Conservation (phyloP, 2,888 invertebrate genomes). For the Endomychus coccineus region DNA sequence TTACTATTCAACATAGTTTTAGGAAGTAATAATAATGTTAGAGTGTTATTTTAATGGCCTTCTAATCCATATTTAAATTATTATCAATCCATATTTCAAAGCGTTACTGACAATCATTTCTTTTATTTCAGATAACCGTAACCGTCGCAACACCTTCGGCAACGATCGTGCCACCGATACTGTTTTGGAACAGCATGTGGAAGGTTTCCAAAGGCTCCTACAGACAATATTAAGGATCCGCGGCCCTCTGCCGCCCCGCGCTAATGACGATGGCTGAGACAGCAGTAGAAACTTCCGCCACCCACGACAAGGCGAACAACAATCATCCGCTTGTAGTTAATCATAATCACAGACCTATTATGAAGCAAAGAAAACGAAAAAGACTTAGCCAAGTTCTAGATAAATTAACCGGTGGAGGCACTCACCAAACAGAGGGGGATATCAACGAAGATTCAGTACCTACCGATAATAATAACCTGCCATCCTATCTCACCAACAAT, state of each 20-base stretch:
- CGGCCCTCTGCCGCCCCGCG: conserved; percentile 51
- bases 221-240: conserved; percentile 40
- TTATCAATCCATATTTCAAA: neutral
- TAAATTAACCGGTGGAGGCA: conserved; percentile 51
- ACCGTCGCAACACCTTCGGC: too few species aligned
- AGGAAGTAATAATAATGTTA: too few species aligned
- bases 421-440: conserved; percentile 29
- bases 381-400: conserved; percentile 74
- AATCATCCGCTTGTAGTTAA: conserved; percentile 56
- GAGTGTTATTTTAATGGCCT: too few species aligned
- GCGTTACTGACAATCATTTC: conserved; percentile 1
- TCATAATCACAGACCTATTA: conserved; percentile 53
- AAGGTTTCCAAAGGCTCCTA: too few species aligned
- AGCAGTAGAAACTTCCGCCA: conserved; percentile 49
- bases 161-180: too few species aligned
- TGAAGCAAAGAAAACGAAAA: conserved; percentile 68
- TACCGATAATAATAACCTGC: conserved; percentile 45
- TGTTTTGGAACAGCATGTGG: too few species aligned
- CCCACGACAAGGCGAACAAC: conserved; percentile 46
- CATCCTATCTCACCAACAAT: conserved; percentile 41
- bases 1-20: too few species aligned
- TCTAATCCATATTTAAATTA: too few species aligned
- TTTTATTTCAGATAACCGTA: neutral
- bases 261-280: conserved; percentile 70
- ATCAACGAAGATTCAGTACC: neutral